These are phyloP conservation scores for Ophion costatus DNA, from an alignment of 2,888 invertebrate species.

Conservation along the genomic window DNA sequence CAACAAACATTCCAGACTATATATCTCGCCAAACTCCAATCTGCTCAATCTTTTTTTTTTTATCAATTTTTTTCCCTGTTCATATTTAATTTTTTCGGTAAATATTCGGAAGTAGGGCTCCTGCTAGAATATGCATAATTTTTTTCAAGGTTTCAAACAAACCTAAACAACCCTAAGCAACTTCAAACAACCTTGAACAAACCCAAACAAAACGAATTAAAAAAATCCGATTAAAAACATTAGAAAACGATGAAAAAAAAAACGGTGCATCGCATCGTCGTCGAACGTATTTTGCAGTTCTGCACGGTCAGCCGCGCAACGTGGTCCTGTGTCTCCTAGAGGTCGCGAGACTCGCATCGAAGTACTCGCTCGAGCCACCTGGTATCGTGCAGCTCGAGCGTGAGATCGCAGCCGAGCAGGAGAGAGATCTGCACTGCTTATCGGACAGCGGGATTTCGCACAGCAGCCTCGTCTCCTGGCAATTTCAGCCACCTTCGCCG, in stretches of 20 bases:
- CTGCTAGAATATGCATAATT: too few relatives aligned
- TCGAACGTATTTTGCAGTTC: slow-evolving; percentile 85
- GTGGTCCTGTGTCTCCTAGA: slow-evolving; percentile 94
- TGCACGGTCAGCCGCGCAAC: slow-evolving; percentile 93
- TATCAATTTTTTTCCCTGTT: too few relatives aligned
- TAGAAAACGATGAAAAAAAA: background rate
- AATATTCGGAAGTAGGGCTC: too few relatives aligned
- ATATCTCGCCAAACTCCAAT: too few relatives aligned
- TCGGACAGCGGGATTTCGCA: slow-evolving; percentile 87
- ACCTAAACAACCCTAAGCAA: too few relatives aligned
- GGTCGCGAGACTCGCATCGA: slow-evolving; percentile 91
- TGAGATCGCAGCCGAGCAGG: slow-evolving; percentile 93
- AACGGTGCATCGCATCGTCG: background rate
- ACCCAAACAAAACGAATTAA: too few relatives aligned
- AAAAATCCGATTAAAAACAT: background rate
- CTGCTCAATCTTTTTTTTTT: too few relatives aligned
- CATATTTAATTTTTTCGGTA: too few relatives aligned
- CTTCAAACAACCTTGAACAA: too few relatives aligned
- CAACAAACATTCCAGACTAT: too few relatives aligned
- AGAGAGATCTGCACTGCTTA: slow-evolving; percentile 85
- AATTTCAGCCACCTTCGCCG: slow-evolving; percentile 86
- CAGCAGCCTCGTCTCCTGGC: slow-evolving; percentile 88
- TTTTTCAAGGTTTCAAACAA: too few relatives aligned
- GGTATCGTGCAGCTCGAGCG: slow-evolving; percentile 92
- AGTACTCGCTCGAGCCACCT: slow-evolving; percentile 92